phyloP scores from a whole-genome alignment of 2,888 invertebrate species.

The Lamellibrachia columna region DNA sequence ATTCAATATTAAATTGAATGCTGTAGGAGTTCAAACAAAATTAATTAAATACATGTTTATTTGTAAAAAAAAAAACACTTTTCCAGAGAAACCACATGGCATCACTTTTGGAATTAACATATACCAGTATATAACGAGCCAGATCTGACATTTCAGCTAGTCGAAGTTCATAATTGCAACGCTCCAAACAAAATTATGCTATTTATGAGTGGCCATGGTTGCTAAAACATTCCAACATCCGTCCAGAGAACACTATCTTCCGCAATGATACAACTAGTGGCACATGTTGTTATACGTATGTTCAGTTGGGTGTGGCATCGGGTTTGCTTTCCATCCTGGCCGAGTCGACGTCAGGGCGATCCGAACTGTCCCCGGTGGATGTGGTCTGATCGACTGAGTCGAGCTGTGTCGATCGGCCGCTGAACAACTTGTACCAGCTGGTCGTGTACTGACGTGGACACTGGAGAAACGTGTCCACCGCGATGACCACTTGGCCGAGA shows the following conservation, averaged over 20 bases:
- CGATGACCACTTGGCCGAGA: constrained; percentile 87
- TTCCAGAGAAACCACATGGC: too few relatives aligned
- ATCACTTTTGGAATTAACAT: too few relatives aligned
- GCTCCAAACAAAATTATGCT: neutral
- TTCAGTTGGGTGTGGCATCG: neutral
- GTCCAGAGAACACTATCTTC: too few relatives aligned
- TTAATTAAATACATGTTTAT: neutral
- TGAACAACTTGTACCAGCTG: constrained; percentile 92
- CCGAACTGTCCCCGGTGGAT: neutral
- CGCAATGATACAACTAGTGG: neutral
- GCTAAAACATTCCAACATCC: too few relatives aligned
- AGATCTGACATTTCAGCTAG: too few relatives aligned
- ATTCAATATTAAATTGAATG: neutral
- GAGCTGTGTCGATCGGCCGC: neutral
- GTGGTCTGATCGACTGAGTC: neutral
- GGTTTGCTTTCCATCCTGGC: neutral
- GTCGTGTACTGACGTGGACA: constrained; percentile 76
- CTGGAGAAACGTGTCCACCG: constrained; percentile 82
- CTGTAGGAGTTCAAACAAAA: neutral
- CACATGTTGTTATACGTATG: neutral
- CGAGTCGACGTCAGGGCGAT: neutral
- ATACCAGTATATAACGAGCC: too few relatives aligned
- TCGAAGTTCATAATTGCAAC: neutral
- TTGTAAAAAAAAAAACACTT: too few relatives aligned
- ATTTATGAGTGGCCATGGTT: too few relatives aligned